Percentiles rank a stretch among this genome's conserved stretches.
phyloP scores from a whole-genome alignment of 2,113 vertebrate species.

The Corythornis madagascariensis region DNA sequence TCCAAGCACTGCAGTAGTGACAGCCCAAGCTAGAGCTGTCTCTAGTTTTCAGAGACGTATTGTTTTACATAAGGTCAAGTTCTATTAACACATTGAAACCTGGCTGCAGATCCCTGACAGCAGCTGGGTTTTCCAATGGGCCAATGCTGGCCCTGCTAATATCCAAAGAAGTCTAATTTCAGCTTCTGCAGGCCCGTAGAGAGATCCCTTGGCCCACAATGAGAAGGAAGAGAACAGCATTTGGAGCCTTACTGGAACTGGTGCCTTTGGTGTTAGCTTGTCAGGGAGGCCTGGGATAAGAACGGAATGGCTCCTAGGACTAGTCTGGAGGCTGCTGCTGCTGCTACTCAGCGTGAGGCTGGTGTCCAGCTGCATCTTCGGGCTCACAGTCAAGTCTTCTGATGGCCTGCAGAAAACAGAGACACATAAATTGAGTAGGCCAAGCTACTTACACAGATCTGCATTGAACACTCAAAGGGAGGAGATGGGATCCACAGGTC shows the following conservation, averaged over 20 bases:
- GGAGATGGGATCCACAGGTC: no score
- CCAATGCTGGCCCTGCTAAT: not conserved
- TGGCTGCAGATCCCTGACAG: not conserved
- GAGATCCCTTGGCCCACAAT: not conserved
- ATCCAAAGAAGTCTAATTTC: not conserved
- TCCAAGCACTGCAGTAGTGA: not conserved
- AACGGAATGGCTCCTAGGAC: slow-evolving; percentile 82
- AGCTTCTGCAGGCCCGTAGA: not conserved
- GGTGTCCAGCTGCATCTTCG: slow-evolving; percentile 85
- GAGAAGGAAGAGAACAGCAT: not conserved
- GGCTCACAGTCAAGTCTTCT: slow-evolving; percentile 89
- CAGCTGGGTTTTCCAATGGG: not conserved
- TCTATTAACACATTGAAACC: not conserved
- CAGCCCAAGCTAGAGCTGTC: not conserved
- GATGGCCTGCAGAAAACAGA: slow-evolving; percentile 74
- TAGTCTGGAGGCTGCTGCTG: slow-evolving; percentile 76
- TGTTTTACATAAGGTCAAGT: not conserved
- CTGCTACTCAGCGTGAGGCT: slow-evolving; percentile 77
- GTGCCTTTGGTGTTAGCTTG: slow-evolving; percentile 77
- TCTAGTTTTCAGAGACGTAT: not conserved
- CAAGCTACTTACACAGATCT: not conserved
- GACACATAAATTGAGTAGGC: not conserved
- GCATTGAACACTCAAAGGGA: not conserved
- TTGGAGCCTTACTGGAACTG: slow-evolving; percentile 79
- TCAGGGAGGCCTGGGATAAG: slow-evolving; percentile 88